Evolutionary conservation across 2,888 invertebrate genomes (phyloP).

Genomic region (Carpatolechia fugitivella): DNA sequence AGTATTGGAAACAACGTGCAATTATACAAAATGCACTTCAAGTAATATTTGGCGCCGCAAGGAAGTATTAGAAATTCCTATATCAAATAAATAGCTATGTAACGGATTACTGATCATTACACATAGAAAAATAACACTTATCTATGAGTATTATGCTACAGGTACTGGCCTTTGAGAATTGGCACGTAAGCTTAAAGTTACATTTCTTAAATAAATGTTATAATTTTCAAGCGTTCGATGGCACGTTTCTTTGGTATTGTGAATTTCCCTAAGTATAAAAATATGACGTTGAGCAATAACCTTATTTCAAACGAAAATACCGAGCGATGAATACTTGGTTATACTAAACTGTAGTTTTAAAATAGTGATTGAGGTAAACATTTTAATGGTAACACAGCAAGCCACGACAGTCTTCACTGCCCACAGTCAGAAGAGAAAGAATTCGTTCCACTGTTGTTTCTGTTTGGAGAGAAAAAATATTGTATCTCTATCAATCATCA

Average conservation of each 20-base stretch:
- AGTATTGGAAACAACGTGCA: background rate
- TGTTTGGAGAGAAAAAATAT: too few species aligned
- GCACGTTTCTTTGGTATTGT: constrained; percentile 37
- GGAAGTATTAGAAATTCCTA: background rate
- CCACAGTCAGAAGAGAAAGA: too few species aligned
- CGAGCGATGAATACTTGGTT: constrained; percentile 64
- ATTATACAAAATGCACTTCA: background rate
- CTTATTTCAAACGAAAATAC: constrained; percentile 62
- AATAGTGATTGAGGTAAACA: constrained; percentile 18
- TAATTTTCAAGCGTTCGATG: constrained; percentile 21
- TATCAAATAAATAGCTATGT: too few species aligned
- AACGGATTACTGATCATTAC: constrained; percentile 15
- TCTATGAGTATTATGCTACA: constrained; percentile 67
- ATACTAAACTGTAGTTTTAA: constrained; percentile 7
- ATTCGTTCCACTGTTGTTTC: too few species aligned
- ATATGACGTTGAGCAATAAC: constrained; percentile 66
- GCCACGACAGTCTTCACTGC: too few species aligned
- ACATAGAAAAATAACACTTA: constrained; percentile 34
- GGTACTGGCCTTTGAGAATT: constrained; percentile 67
- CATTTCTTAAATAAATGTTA: constrained; percentile 13
- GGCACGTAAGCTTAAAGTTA: constrained; percentile 31
- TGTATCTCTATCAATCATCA: too few species aligned
- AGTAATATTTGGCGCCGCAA: background rate
- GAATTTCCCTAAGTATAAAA: constrained; percentile 46
- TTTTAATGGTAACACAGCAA: constrained; percentile 11